Evolutionary conservation across 1,140 invertebrate genomes (phyloP), one percentile per base, ranked within the genome.

Genomic region (Zaprionus camerounensis): DNA sequence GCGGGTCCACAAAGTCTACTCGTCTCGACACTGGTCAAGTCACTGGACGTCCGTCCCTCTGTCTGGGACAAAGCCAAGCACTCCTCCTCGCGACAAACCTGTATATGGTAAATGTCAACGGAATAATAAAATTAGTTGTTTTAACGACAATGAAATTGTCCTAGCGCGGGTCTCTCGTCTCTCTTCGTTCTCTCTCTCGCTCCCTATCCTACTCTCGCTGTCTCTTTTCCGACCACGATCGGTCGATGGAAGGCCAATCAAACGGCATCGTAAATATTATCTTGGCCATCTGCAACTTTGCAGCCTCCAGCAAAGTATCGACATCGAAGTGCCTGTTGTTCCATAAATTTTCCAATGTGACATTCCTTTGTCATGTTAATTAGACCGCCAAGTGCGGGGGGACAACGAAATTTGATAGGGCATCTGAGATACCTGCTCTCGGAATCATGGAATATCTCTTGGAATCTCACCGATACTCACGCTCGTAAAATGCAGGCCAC

Each of bases 301-400:
- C 81, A 70, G 58, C 72, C 62, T 34, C 61, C 55, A 63, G 61
- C 55, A 41, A 63, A 55, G 67, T 36, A 71, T 31, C 61, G 44
- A 28, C 20, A 49, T 31, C 69, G 56, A 75, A 91, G 80, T 86
- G 88, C 78, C 70, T 58, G 38, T 58, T 58, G 70, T 73, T 66
- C 63, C 88, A 91, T 91, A 91, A 91, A 91, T 91, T 83, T 81
- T 72, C 49, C 73, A 65, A 87, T 74, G 78, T 87, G 87, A 91
- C 87, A 91, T 84, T 87, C 84, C 91, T 92, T 92, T 92, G 91
- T 92, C 74, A 92, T 92, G 91, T 91, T 92, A 92, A 92, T 92
- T 90, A 87, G 75, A 87, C 91, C 90, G 91, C 90, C 79, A 71
- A 82, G 79, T 73, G 66, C 41, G n/a, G n/a, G 41, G 72, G 46